Conservation (phyloP, 2,113 vertebrate genomes). For the Ctenodactylus gundi region DNA sequence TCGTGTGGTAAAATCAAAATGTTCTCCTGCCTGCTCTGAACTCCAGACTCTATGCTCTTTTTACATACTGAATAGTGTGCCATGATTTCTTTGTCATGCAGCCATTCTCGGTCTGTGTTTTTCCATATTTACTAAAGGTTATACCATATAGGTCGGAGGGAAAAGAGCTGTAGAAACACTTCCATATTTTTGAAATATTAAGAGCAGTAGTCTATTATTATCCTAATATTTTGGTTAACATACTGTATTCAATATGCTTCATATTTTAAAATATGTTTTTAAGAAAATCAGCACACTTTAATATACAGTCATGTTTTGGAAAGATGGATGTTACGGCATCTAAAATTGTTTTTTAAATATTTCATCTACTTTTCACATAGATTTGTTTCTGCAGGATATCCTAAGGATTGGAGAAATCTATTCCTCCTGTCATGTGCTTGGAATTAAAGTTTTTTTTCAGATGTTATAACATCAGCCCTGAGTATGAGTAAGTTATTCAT, state of each 20-base stretch:
- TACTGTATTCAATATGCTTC: not conserved
- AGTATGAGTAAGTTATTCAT: conserved; percentile 67
- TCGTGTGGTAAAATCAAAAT: conserved; percentile 44
- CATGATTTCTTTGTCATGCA: not conserved
- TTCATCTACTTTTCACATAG: not conserved
- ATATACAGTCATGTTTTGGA: not conserved
- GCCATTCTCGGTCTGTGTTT: not conserved
- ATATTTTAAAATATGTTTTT: conserved; percentile 21
- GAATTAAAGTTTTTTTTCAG: conserved; percentile 30
- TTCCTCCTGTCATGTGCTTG: not conserved
- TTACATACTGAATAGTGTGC: not conserved
- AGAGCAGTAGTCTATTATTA: not conserved
- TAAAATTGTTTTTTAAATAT: not conserved
- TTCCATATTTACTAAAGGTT: not conserved
- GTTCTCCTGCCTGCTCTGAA: not conserved
- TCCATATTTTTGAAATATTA: conserved; percentile 28
- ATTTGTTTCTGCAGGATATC: conserved; percentile 15
- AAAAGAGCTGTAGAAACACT: not conserved
- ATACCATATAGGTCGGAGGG: not conserved
- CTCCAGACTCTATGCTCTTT: not conserved
- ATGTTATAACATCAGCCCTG: conserved; percentile 66
- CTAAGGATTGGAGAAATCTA: not conserved
- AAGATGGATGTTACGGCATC: not conserved
- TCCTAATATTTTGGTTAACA: conserved; percentile 5
- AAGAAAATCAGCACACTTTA: not conserved